Evolutionary conservation across 2,888 invertebrate species (phyloP).

Genomic region (Vannuccia rotundouncinata): DNA sequence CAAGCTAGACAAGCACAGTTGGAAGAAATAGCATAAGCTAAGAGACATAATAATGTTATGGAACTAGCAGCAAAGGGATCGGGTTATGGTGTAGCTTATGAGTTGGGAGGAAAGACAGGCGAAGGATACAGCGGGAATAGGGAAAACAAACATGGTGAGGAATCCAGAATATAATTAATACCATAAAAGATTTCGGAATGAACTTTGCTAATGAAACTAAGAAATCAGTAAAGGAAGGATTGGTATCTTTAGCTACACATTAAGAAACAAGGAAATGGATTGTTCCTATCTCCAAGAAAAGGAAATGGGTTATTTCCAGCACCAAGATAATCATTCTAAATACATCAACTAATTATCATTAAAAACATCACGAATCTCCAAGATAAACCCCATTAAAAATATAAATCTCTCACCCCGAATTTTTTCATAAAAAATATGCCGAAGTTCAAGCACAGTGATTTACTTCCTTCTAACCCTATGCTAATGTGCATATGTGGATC

Average conservation of each 20-base stretch:
- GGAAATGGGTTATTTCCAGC: background rate
- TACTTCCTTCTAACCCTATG: background rate
- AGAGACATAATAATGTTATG: background rate
- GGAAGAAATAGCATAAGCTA: background rate
- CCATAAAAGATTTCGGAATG: background rate
- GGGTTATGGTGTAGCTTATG: too few relatives aligned
- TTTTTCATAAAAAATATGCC: background rate
- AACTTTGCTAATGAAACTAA: background rate
- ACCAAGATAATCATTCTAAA: background rate
- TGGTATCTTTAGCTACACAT: background rate
- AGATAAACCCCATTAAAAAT: too few relatives aligned
- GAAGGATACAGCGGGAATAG: too few relatives aligned
- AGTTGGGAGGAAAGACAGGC: too few relatives aligned
- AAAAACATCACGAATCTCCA: too few relatives aligned
- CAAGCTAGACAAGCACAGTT: background rate
- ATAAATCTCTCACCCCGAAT: too few relatives aligned
- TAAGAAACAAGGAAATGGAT: too few relatives aligned
- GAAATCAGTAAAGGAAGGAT: background rate
- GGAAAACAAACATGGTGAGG: too few relatives aligned
- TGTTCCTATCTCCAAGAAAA: background rate
- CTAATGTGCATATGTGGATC: background rate
- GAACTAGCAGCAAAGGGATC: background rate
- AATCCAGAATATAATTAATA: background rate
- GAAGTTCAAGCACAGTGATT: background rate
- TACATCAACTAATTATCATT: too few relatives aligned